Evolutionary conservation across 1,140 invertebrate species (phyloP).

Genomic region (Orchestia grillus): DNA sequence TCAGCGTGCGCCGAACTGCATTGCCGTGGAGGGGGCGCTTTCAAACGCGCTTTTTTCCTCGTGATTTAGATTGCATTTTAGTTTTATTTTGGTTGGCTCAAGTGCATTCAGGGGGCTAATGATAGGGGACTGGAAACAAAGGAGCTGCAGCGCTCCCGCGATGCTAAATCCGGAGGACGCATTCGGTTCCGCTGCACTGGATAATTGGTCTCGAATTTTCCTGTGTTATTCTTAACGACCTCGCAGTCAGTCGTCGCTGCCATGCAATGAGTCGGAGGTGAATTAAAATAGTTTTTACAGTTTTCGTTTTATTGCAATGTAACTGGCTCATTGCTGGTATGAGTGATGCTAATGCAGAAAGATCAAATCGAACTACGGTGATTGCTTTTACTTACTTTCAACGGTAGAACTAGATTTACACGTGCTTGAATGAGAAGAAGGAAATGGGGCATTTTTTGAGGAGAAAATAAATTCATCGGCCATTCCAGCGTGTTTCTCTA

Average conservation of each 20-base stretch:
- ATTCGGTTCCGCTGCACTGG: slow-evolving; percentile 5
- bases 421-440: neutral
- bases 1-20: slow-evolving; percentile 44
- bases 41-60: slow-evolving; percentile 27
- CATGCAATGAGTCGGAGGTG: neutral
- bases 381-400: neutral
- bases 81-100: slow-evolving; percentile 55
- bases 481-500: neutral
- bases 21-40: slow-evolving; percentile 16
- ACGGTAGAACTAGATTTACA: neutral
- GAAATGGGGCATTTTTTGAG: neutral
- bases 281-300: neutral
- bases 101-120: slow-evolving; percentile 53
- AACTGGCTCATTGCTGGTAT: neutral
- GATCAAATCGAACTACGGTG: neutral
- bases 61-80: slow-evolving; percentile 54
- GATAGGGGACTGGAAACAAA: slow-evolving; percentile 48
- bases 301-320: neutral
- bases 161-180: neutral
- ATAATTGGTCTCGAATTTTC: neutral
- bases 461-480: neutral
- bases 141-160: neutral
- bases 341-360: neutral
- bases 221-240: slow-evolving; percentile 5
- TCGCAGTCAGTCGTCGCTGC: neutral